phyloP scores from a whole-genome alignment of 2,888 invertebrate species.

The Heliothis peltigera region DNA sequence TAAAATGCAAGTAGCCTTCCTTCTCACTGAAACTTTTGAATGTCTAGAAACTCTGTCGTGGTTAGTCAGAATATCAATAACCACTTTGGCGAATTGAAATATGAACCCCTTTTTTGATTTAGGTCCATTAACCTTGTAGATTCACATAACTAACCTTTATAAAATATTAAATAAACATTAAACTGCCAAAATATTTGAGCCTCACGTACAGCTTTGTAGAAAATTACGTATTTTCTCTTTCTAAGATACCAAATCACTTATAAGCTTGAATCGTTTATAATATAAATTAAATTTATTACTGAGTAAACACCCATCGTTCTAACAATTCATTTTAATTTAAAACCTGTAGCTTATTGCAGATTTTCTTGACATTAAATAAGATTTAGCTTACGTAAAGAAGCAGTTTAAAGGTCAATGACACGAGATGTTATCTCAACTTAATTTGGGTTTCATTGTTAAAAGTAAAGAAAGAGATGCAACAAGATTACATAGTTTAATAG shows the following conservation, averaged over 20 bases:
- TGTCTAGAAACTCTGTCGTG: too few species aligned
- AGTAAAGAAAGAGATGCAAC: too few species aligned
- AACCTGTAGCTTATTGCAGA: background rate
- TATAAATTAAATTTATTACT: background rate
- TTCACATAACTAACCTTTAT: background rate
- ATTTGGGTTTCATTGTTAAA: background rate
- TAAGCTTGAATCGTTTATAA: background rate
- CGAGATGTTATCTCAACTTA: background rate
- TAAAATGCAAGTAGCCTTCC: too few species aligned
- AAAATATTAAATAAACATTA: background rate
- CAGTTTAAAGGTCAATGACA: background rate
- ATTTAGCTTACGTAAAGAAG: background rate
- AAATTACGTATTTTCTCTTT: background rate
- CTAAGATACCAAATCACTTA: constrained; percentile 1
- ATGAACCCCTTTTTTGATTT: background rate
- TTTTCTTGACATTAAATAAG: background rate
- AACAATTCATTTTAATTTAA: too few species aligned
- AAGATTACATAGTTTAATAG: too few species aligned
- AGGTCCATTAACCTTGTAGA: background rate
- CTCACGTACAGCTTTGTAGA: background rate
- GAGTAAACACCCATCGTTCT: background rate
- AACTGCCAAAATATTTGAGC: background rate
- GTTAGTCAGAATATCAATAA: too few species aligned
- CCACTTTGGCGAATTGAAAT: background rate
- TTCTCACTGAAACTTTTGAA: too few species aligned